These are phyloP conservation scores for Bolinopsis microptera DNA, from an alignment of 37 sponge, comb jelly and placozoan species.

Conservation along the genomic window DNA sequence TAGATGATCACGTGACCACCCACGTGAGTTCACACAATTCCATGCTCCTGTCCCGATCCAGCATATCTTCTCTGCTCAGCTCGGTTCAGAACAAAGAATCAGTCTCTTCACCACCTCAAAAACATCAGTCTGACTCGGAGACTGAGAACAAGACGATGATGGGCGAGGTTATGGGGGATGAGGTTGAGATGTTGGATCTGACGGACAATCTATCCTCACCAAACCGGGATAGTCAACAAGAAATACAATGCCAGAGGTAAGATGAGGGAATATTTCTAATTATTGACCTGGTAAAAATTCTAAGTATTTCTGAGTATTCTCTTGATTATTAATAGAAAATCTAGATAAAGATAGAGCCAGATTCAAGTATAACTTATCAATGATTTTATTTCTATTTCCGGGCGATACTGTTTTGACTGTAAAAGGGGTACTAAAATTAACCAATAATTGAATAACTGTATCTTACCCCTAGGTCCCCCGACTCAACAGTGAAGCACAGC, in stretches of 20 bases:
- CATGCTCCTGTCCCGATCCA: slow-evolving; percentile 39
- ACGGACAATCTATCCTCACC: not conserved
- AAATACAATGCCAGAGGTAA: not conserved
- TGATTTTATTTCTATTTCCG: not conserved
- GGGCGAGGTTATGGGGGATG: not conserved
- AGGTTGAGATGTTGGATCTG: slow-evolving; percentile 12
- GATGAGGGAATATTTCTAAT: too few species aligned
- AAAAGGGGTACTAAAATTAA: not conserved
- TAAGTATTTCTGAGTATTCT: too few species aligned
- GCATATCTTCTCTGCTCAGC: slow-evolving; percentile 13
- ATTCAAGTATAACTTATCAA: not conserved
- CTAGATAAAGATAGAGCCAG: too few species aligned
- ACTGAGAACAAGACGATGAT: not conserved
- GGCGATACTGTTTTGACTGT: not conserved
- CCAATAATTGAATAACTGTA: not conserved
- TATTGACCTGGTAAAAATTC: too few species aligned
- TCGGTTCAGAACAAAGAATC: not conserved
- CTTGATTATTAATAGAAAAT: too few species aligned
- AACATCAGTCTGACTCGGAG: not conserved
- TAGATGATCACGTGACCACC: not conserved
- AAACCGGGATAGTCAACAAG: not conserved
- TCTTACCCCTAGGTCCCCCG: not conserved
- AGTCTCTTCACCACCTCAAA: not conserved
- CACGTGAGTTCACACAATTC: not conserved
- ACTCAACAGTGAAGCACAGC: slow-evolving; percentile 47